phyloP scores from a whole-genome alignment of 2,113 vertebrate genomes.

The Pseudopodoces humilis region DNA sequence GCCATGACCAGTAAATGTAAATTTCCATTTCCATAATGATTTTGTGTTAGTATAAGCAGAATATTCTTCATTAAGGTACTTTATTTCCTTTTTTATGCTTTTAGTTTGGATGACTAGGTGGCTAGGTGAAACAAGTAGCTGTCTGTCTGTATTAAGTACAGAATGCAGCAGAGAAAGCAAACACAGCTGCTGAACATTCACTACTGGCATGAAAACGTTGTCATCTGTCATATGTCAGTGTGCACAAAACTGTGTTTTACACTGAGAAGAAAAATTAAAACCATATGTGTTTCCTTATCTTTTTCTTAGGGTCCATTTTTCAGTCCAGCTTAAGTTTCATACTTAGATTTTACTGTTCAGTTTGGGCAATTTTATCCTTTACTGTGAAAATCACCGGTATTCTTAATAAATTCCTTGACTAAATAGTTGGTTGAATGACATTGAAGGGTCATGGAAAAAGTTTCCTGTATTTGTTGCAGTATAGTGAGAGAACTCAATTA shows the following conservation, averaged over 20 bases:
- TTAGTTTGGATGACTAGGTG: neutral
- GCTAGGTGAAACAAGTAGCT: neutral
- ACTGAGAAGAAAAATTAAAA: neutral
- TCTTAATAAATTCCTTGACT: neutral
- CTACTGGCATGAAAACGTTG: neutral
- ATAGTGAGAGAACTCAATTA: neutral
- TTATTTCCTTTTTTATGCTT: neutral
- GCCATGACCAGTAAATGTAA: neutral
- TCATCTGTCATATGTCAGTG: neutral
- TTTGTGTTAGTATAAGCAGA: neutral
- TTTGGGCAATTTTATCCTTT: neutral
- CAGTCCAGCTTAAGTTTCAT: neutral
- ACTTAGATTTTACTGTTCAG: neutral
- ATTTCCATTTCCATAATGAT: neutral
- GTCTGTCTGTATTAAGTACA: neutral
- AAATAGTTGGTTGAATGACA: neutral
- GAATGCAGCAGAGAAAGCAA: neutral
- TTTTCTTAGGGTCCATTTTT: neutral
- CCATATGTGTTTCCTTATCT: neutral
- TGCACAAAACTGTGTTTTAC: neutral
- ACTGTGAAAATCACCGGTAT: neutral
- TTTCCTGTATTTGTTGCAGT: neutral
- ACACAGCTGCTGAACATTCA: neutral
- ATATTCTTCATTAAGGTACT: neutral
- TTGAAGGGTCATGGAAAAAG: neutral